Evolutionary conservation across 2,113 vertebrate species (phyloP), one percentile per base, ranked within the genome.

Genomic region (Dissostichus mawsoni): DNA sequence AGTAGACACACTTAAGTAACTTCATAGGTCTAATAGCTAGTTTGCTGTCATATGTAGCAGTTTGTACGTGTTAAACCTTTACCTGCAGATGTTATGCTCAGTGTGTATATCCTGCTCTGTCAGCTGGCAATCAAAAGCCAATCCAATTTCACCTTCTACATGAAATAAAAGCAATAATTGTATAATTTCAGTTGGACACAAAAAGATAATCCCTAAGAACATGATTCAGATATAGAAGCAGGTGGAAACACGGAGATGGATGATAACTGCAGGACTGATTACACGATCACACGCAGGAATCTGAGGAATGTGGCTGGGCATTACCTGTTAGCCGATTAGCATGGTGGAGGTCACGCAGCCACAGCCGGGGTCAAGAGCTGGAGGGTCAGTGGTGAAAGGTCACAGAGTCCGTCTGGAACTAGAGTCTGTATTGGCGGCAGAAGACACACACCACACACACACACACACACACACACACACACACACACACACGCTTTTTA

Each of bases 291-390:
- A 41, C 7, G 0, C 17, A 23, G 72, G 91, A 91, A 94, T 93
- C 75, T 56, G 41, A 77, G 72, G 86, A 94, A 94, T 93, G 87
- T 64, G 61, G 48, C 72, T 5, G 58, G 63, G 87, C 76, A 83
- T 93, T 93, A 90, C 90, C 90, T 33, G 69, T 88, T 94, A 92
- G 93, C 90, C 47, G 84, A 93, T 93, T 93, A 87, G 83, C 81
- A 86, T 64, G 59, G 65, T 77, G 36, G 59, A 80, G 89, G 89
- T 80, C 84, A 83, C 20, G 36, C 65, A 20, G 59, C 56, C 63
- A 55, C 58, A 50, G 85, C 48, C 1, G 69, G 81, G 92, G 87
- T 94, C 86, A 87, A 88, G 86, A 86, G 88, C 85, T 82, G 69
- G 85, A 82, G 70, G 87, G 88, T 87, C 87, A 87, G 12, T 5